phyloP scores from a whole-genome alignment of 2,888 invertebrate species.

The Erebia palarica region DNA sequence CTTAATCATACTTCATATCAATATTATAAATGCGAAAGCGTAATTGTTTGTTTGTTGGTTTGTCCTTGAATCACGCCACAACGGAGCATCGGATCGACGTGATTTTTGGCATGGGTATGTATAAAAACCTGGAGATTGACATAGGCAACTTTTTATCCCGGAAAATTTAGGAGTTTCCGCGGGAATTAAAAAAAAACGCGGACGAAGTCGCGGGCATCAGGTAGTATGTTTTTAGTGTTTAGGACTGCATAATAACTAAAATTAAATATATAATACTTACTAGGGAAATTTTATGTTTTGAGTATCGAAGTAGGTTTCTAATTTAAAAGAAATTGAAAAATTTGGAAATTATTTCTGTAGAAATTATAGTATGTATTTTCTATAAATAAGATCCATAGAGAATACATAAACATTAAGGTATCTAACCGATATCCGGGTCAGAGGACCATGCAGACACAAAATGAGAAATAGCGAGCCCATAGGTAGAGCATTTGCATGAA shows the following conservation, averaged over 20 bases:
- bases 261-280: neutral
- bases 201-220: no score
- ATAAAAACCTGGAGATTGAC: no score
- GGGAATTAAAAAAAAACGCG: no score
- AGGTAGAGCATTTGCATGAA: constrained; percentile 62
- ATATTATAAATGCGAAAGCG: no score
- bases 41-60: no score
- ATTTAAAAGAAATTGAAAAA: neutral
- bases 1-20: no score
- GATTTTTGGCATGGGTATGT: no score
- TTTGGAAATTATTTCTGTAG: neutral
- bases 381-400: neutral
- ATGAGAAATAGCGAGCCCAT: constrained; percentile 61
- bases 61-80: no score
- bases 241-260: neutral
- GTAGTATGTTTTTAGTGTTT: no score
- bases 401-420: constrained; percentile 52
- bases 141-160: no score
- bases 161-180: no score
- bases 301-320: neutral
- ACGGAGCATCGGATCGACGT: no score
- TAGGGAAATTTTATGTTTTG: neutral
- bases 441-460: constrained; percentile 47
- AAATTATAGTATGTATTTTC: neutral
- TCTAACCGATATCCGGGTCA: constrained; percentile 44